phyloP scores from a whole-genome alignment of 1,140 invertebrate genomes.

The Orchestia grillus region DNA sequence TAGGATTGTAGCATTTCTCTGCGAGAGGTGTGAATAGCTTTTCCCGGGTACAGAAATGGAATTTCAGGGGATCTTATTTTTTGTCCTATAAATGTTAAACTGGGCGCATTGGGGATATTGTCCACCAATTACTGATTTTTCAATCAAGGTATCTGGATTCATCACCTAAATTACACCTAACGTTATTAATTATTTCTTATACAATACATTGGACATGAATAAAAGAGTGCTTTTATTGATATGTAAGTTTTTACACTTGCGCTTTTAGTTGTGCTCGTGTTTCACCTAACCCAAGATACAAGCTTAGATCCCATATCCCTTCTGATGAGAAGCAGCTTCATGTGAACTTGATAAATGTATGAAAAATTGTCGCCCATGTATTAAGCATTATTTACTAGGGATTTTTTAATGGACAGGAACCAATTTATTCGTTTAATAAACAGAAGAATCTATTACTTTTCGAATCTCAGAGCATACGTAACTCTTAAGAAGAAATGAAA shows the following conservation, averaged over 20 bases:
- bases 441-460: neutral
- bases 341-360: neutral
- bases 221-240: no score
- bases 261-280: no score
- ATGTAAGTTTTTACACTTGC: no score
- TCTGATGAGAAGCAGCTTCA: neutral
- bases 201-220: no score
- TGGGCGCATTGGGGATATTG: no score
- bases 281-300: neutral
- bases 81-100: no score
- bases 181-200: no score
- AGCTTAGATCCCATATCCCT: neutral
- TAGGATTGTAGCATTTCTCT: neutral
- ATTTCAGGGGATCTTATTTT: neutral
- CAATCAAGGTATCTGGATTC: no score
- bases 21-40: neutral
- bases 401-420: neutral
- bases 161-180: no score
- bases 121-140: no score
- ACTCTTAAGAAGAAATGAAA: neutral
- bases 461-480: neutral
- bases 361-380: neutral
- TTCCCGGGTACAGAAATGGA: neutral
- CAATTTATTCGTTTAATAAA: neutral
- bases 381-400: no score